Base-by-base conservation (phyloP, 2,888 invertebrate species). In the Luperina nickerlii region DNA sequence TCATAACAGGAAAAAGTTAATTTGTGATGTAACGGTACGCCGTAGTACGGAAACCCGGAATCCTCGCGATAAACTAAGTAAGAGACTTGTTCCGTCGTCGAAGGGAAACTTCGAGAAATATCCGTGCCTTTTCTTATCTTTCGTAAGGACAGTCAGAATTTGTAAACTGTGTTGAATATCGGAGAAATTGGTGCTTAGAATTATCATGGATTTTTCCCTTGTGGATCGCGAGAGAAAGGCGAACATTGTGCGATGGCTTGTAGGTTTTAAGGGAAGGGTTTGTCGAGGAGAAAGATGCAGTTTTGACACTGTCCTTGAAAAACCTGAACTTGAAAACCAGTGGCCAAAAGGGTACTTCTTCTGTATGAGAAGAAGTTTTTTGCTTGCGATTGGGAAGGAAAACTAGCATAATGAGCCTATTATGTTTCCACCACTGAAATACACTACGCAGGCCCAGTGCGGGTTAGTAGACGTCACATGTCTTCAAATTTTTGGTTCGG, bases 1-100 rank as follows among this genome's bases (percentile, higher is more conserved):
- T 82, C 71, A 86, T 86, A 82, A 84, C 83, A 84, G 84, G 86
- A 84, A 86, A 84, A 84, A 84, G 83, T 82, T 82, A 86, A 76
- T 82, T 86, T 71, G 73, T 72, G 74, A 86, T 65, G 83, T 76
- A 74, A 84, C 76, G 24, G 65, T 68, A 32, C 72, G 63, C 70
- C 76, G 27, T 54, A 32, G 11, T 68, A 68, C 63, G 76, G 71
- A 83, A 79, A 45, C 62, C 70, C 67, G 38, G 79, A 68, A 63
- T 57, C 42, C 51, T 62, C 67, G 71, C 79, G 84, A 83, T 85
- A 85, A 85, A 85, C 86, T 83, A 82, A 77, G 74, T 84, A 69
- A 73, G 77, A 69, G 72, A 62, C 71, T 69, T 70, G 65, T 51
- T 78, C 70, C 74, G 78, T 86, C 73, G 74, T 86, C 73, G 74